Evolutionary conservation across 1,140 invertebrate genomes (phyloP), one percentile per base, ranked within the genome.

Genomic region (Hyles vespertilio): DNA sequence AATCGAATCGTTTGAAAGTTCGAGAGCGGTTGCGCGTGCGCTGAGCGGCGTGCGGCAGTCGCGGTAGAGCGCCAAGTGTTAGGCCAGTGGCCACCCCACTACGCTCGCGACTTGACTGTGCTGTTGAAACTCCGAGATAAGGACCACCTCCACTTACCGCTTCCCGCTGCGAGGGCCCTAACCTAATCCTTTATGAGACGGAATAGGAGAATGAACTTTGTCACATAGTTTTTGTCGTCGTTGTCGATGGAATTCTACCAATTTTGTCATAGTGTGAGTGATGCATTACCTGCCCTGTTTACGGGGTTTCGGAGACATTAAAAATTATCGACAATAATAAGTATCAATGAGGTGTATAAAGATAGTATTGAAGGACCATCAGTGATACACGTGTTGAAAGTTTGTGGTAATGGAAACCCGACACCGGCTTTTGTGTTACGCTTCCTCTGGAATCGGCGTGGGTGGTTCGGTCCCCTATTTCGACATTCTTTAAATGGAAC

Each of bases 61-160:
- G 73, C 70, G 67, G 71, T 73, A 59, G 69, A 73, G 67, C 72
- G 67, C 71, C 72, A 57, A 74, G 70, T 78, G 73, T 50, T 69
- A 56, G 51, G 59, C 51, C 59, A 46, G 65, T 47, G 63, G 51
- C 32, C 67, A 62, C 82, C 80, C 82, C 82, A 80, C 82, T 80
- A 67, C 66, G 59, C 50, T 52, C 61, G 45, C 32, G 10, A 48
- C 32, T 3, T 12, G 52, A 33, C 61, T 56, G 59, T 59, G 61
- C 73, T 78, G 78, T 78, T 63, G 73, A 77, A 81, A 78, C 75
- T 60, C 63, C 63, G 65, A 77, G 82, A 85, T 85, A 85, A 85
- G 82, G 77, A 78, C 77, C 74, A 73, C 69, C 71, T 61, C 71
- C 65, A 72, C 65, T 73, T 58, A 50, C 63, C 59, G 63, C 66